Evolutionary conservation across 2,888 invertebrate genomes (phyloP), one percentile per base, ranked within the genome.

Genomic region (Osedax frankpressi): DNA sequence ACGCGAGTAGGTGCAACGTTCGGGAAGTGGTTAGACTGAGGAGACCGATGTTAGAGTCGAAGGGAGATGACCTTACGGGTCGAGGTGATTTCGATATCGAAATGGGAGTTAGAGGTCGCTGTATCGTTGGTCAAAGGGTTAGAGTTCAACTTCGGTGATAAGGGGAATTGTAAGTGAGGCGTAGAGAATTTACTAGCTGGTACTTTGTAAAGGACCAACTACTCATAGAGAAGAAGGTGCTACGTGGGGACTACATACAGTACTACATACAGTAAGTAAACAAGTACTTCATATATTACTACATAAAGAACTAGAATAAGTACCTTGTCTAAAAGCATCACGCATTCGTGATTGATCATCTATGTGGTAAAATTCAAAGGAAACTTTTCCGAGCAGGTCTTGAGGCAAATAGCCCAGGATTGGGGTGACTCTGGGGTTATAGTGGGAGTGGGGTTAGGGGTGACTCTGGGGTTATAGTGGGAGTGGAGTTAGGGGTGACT

Each of bases 261-360:
- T 62, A 25, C 63, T 11, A 11, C 26, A 26, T 62, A 11, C 63
- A 62, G 63, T 25, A 24, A 62, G 24, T 26, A 62, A 26, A 11
- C 25, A 27, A 25, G 25, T 3, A 59, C 0, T 59, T 59, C n/a
- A n/a, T n/a, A n/a, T n/a, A n/a, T n/a, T n/a, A n/a, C n/a, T n/a
- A n/a, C n/a, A n/a, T n/a, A n/a, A n/a, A n/a, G n/a, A n/a, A n/a
- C n/a, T n/a, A n/a, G n/a, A n/a, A n/a, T n/a, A n/a, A n/a, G 75
- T 84, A 92, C 92, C 92, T 89, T 96, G 94, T 81, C 95, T 93
- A 84, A 97, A 97, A 83, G 92, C 94, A 82, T 98, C 97, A 81
- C 93, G 92, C 92, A 98, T 93, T 84, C 94, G 94, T 74, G 91
- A 90, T 83, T 94, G 92, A 86, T 98, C 97, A 82, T 96, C 95